These are phyloP conservation scores for Schizopygopsis pylzovi DNA, from an alignment of 2,797 vertebrate genomes.

Conservation along the genomic window DNA sequence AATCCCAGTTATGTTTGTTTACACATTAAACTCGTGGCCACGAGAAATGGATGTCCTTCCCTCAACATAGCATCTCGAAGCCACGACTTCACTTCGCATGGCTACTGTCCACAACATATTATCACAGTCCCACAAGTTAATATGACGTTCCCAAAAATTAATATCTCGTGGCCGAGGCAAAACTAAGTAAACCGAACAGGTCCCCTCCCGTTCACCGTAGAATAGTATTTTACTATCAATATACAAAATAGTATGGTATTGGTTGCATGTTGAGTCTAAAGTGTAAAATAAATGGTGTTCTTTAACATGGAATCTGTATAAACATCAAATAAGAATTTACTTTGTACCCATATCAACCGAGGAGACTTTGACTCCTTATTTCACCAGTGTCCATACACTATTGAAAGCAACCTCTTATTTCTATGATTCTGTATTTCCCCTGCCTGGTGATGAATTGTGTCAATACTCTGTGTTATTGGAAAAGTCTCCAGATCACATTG, in stretches of 20 bases:
- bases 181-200: neutral
- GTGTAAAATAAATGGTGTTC: neutral
- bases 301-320: neutral
- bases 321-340: neutral
- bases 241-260: neutral
- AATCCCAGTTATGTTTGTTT: neutral
- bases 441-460: constrained; percentile 80
- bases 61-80: no score
- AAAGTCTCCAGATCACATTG: constrained; percentile 71
- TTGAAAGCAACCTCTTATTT: constrained; percentile 9
- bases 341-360: neutral
- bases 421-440: constrained; percentile 57
- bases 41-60: no score
- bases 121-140: neutral
- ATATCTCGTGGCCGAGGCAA: neutral
- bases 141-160: neutral
- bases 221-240: neutral
- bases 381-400: neutral
- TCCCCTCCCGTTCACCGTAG: neutral
- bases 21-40: no score
- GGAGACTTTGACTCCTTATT: neutral
- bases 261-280: neutral
- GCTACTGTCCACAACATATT: neutral
- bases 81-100: no score
- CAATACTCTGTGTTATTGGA: constrained; percentile 74